These are phyloP conservation scores for Dromiciops gliroides DNA, from an alignment of 2,113 vertebrate species.

Conservation along the genomic window DNA sequence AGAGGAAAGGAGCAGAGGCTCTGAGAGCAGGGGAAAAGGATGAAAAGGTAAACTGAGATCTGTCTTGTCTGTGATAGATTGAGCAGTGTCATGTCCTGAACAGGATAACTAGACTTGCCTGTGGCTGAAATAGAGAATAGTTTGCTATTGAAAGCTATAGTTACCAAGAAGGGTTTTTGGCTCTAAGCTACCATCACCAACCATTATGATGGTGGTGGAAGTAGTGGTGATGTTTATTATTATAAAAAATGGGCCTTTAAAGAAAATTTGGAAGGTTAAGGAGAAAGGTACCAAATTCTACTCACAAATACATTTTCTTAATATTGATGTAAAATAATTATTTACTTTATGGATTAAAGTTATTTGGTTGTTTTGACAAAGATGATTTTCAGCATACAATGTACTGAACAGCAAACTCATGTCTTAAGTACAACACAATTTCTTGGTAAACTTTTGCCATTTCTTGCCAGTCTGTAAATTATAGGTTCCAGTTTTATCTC, in stretches of 20 bases:
- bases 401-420: neutral
- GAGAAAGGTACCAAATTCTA: neutral
- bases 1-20: neutral
- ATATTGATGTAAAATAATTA: neutral
- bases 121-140: neutral
- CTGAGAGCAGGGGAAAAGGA: neutral
- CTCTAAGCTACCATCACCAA: neutral
- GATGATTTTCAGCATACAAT: neutral
- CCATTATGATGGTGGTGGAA: neutral
- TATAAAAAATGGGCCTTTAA: neutral
- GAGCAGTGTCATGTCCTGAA: neutral
- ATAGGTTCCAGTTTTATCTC: neutral
- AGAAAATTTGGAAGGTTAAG: neutral
- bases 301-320: neutral
- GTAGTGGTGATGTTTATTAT: neutral
- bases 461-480: neutral
- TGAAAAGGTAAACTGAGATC: neutral
- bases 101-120: neutral
- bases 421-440: neutral
- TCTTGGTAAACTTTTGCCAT: neutral
- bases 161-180: neutral
- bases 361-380: neutral
- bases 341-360: neutral
- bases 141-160: neutral
- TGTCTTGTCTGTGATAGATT: neutral